Conservation (phyloP, 2,888 invertebrate genomes). For the Adelognathus sp. region DNA sequence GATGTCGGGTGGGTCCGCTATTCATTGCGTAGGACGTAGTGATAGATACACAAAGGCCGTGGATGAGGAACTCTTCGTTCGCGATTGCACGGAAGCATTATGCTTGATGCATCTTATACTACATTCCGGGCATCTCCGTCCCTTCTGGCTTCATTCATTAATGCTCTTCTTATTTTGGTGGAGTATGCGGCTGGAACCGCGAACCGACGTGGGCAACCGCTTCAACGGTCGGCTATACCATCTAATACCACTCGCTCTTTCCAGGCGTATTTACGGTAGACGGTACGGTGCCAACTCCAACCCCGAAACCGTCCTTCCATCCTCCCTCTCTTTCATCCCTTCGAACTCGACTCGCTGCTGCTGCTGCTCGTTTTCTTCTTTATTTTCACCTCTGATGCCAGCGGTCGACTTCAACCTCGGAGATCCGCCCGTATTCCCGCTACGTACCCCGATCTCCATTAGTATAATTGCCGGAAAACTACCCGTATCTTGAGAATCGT, state of each 20-base stretch:
- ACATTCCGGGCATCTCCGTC: slow-evolving; percentile 49
- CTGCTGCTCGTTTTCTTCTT: slow-evolving; percentile 50
- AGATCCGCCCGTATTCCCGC: slow-evolving; percentile 37
- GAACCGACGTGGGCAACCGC: slow-evolving; percentile 63
- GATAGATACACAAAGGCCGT: not conserved
- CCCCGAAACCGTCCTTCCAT: slow-evolving; percentile 27
- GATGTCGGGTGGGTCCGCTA: too few species aligned
- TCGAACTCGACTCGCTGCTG: slow-evolving; percentile 42
- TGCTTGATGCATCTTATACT: slow-evolving; percentile 34
- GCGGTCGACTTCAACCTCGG: slow-evolving; percentile 55
- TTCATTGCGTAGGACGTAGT: slow-evolving; percentile 73
- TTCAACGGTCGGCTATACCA: slow-evolving; percentile 51
- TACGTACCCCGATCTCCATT: slow-evolving; percentile 74
- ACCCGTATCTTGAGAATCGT: slow-evolving; percentile 73
- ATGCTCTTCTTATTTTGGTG: slow-evolving; percentile 77
- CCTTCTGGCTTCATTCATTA: slow-evolving; percentile 74
- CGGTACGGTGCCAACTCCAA: slow-evolving; percentile 43
- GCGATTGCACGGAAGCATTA: slow-evolving; percentile 41
- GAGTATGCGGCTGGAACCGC: slow-evolving; percentile 63
- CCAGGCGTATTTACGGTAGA: slow-evolving; percentile 58
- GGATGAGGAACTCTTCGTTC: slow-evolving; percentile 27
- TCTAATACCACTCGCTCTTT: slow-evolving; percentile 57
- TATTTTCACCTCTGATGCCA: slow-evolving; percentile 59
- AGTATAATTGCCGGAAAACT: slow-evolving; percentile 79
- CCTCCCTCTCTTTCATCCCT: slow-evolving; percentile 47